Base-by-base conservation (phyloP, 2,888 invertebrate genomes). In the Allacma fusca region DNA sequence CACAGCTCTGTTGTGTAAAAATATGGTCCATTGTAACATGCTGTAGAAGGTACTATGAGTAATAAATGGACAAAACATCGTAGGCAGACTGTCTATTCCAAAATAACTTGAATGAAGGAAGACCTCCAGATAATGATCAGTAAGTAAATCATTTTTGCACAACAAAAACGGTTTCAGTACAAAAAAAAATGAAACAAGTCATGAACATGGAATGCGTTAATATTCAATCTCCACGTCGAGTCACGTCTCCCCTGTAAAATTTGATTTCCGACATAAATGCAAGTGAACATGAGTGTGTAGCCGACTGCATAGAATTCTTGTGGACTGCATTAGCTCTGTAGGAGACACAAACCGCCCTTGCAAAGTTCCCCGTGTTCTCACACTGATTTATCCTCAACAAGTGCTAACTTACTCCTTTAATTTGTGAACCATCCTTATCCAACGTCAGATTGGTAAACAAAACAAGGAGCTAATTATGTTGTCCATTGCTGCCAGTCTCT, bases 401-500 rank as follows among this genome's bases (percentile, higher is more conserved):
- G 16, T 50, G 50, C 50, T 50, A 50, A 50, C 40, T 40, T 40
- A 40, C 50, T 50, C 16, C 50, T 50, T 50, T 50, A 50, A 50
- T 50, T 50, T 50, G 50, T 50, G 50, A 50, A 4, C 50, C 50
- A 50, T 50, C 16, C 50, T 50, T 50, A 50, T 50, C 50, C n/a
- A n/a, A 2, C 16, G 5, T 5, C 5, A 50, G 50, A 50, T 50
- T 50, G 50, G 50, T 19, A 50, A 19, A 50, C 50, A 50, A 50
- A 50, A 50, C 50, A 50, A 50, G 50, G 50, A 50, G 50, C 50
- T 50, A 50, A 50, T 50, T 50, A n/a, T 50, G 50, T 50, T 50
- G 50, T 16, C 50, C 16, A n/a, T 34, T 9, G 34, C 34, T 34
- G 34, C 34, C 34, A 34, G 34, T 34, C 34, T 34, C 34, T 50